phyloP scores from a whole-genome alignment of 2,113 vertebrate species.

The Pollimyrus isidori region DNA sequence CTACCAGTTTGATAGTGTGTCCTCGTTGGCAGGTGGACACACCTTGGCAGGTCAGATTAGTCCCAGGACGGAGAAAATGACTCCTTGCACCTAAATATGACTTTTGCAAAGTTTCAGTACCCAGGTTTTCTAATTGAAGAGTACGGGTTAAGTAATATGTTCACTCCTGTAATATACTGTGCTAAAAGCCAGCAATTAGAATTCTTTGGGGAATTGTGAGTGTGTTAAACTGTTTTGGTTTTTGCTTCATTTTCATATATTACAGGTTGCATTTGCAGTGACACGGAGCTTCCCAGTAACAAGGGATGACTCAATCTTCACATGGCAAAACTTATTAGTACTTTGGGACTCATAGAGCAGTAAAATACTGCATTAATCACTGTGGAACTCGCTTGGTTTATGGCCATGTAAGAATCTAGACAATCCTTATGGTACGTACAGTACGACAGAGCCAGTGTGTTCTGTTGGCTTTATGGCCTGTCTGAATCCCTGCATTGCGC shows the following conservation, averaged over 20 bases:
- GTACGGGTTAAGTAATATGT: not conserved
- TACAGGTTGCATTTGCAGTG: not conserved
- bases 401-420: not conserved
- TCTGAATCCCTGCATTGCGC: not conserved
- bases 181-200: not conserved
- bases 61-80: not conserved
- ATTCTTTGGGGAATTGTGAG: not conserved
- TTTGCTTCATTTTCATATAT: not conserved
- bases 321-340: not conserved
- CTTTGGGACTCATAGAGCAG: not conserved
- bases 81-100: not conserved
- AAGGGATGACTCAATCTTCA: not conserved
- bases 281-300: not conserved
- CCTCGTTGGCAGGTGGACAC: not conserved
- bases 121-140: not conserved
- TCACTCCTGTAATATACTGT: not conserved
- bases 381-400: not conserved
- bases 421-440: not conserved
- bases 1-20: not conserved
- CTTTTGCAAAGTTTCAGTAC: not conserved
- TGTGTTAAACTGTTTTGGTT: not conserved
- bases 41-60: not conserved
- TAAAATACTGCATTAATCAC: not conserved
- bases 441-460: not conserved
- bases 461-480: not conserved